Evolutionary conservation across 2,797 vertebrate species (phyloP).

Genomic region (Takifugu rubripes): DNA sequence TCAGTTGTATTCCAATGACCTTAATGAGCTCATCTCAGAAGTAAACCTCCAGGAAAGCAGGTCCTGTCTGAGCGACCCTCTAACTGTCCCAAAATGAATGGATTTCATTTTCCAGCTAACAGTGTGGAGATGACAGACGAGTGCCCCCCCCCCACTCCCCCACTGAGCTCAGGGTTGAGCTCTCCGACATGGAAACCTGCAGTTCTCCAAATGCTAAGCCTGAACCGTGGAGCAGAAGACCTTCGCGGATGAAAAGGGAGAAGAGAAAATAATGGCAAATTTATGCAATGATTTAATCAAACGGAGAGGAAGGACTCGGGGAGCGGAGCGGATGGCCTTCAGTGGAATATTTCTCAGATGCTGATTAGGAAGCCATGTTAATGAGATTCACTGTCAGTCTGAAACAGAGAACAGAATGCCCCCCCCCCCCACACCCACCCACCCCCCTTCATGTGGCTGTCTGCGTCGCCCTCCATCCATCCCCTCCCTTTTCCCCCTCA

Average conservation of each 20-base stretch:
- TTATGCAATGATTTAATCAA: constrained; percentile 56
- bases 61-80: no score
- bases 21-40: no score
- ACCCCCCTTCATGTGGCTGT: constrained; percentile 38
- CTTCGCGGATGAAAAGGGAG: constrained; percentile 35
- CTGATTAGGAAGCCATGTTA: constrained; percentile 72
- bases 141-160: neutral
- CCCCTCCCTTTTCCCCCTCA: constrained; percentile 1
- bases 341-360: constrained; percentile 62
- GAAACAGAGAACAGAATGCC: constrained; percentile 53
- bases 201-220: neutral
- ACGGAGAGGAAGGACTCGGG: constrained; percentile 47
- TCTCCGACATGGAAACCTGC: neutral
- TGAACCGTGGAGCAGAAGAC: constrained; percentile 27
- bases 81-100: no score
- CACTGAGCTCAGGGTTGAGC: neutral
- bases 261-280: constrained; percentile 31
- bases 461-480: constrained; percentile 32
- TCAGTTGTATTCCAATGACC: no score
- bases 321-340: constrained; percentile 55
- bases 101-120: no score
- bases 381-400: constrained; percentile 74
- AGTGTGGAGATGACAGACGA: neutral
- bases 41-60: no score
- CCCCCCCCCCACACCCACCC: constrained; percentile 32